A percentile compares a stretch with the other conserved stretches of the same genome.
Evolutionary conservation across 2,888 invertebrate genomes (phyloP).

Genomic region (Tenthredo mesomela): DNA sequence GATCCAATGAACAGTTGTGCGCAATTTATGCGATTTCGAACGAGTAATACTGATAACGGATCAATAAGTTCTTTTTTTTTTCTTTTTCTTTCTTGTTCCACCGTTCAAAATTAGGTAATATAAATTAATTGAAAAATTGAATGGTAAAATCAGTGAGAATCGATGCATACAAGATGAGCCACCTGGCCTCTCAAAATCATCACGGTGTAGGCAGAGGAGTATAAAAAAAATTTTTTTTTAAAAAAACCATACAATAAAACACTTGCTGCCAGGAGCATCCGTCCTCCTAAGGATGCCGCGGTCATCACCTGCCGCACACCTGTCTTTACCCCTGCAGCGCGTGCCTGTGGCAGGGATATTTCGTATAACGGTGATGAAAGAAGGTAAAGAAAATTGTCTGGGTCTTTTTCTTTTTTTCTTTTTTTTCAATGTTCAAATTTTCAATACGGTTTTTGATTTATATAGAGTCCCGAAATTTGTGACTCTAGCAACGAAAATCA

Average conservation of each 20-base stretch:
- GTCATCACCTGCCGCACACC: conserved; percentile 47
- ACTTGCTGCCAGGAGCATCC: conserved; percentile 4
- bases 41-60: background rate
- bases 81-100: background rate
- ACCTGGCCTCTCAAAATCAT: background rate
- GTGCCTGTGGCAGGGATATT: background rate
- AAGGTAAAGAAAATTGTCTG: background rate
- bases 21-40: background rate
- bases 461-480: too few species aligned
- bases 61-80: background rate
- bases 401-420: background rate
- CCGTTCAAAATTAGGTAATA: background rate
- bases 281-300: conserved; percentile 35
- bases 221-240: background rate
- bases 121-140: background rate
- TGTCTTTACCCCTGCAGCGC: conserved; percentile 42
- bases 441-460: background rate
- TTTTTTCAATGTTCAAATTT: background rate
- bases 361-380: background rate
- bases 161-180: background rate
- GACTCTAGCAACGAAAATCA: too few species aligned
- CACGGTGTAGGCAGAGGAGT: background rate
- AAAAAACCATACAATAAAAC: conserved; percentile 12
- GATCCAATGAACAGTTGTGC: background rate
- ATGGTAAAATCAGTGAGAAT: background rate